Base-by-base conservation (phyloP, 2,888 invertebrate genomes). In the Xylophagus ater region DNA sequence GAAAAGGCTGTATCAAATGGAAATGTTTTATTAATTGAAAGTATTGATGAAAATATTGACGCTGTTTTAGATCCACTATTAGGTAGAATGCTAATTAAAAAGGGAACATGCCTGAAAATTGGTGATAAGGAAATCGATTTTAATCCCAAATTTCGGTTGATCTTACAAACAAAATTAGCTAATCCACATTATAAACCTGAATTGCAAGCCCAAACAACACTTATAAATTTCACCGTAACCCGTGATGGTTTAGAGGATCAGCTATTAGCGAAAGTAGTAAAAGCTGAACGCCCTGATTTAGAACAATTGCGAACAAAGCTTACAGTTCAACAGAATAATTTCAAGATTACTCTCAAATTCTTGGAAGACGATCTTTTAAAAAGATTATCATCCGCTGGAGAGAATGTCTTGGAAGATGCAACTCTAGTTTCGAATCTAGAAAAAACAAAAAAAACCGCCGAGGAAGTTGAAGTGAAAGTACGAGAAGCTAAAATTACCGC, bases 181-280 rank as follows among this genome's bases (percentile, higher is more conserved):
- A 94, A 94, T 67, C 93, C 93, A 0, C 93, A 93, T 66, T 94
- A 92, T 59, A 89, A 93, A 57, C 93, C 93, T 0, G 93, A 94
- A 67, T 86, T 93, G 78, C 93, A 94, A 65, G 93, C 93, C 0
- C 93, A 94, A 66, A 85, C 90, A 6, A 93, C 93, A 1, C 72
- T 94, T 12, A 92, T 94, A 45, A 93, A 94, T 65, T 94, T 94
- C 55, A 93, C 93, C 2, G 93, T 94, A 3, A 94, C 93, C 0
- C 75, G 78, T 54, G 90, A 93, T 60, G 93, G 89, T 60, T 68
- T 94, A 12, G 94, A 94, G 60, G 93, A 94, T 54, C 94, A 94
- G 59, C 66, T 94, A 10, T 63, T 94, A 18, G 93, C 89, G 6
- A 90, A 89, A 62, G 93, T 94, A 5, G 92, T 94, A 1, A 89